Conservation (phyloP, 2,113 vertebrate species). For the Otis tarda region DNA sequence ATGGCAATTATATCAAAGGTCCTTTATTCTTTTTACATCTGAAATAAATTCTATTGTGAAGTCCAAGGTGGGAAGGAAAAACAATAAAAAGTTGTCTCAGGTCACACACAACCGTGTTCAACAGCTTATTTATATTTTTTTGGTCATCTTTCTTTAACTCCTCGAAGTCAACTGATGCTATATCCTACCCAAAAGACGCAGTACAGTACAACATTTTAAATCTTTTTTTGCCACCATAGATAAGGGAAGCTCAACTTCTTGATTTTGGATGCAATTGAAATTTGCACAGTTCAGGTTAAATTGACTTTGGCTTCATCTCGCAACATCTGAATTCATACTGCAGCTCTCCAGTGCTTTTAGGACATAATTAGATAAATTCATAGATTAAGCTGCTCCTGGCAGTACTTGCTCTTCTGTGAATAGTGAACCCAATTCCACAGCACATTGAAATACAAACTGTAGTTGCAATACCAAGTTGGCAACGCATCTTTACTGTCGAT, state of each 20-base stretch:
- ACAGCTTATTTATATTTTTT: neutral
- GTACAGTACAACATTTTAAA: neutral
- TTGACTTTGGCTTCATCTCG: conserved; percentile 66
- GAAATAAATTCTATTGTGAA: conserved; percentile 26
- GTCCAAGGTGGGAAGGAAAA: neutral
- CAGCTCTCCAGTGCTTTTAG: conserved; percentile 58
- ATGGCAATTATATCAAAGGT: conserved; percentile 34
- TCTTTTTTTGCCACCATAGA: neutral
- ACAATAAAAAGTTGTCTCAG: neutral
- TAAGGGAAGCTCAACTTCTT: neutral
- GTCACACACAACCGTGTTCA: neutral
- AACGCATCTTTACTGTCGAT: conserved; percentile 54
- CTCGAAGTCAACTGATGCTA: neutral
- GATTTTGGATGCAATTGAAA: conserved; percentile 28
- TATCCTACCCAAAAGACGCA: neutral
- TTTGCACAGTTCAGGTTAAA: conserved; percentile 61
- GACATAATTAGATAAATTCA: conserved; percentile 75
- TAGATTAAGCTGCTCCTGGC: conserved; percentile 72
- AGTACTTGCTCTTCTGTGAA: conserved; percentile 67
- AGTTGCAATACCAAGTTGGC: conserved; percentile 63
- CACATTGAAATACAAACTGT: conserved; percentile 67
- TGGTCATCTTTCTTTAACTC: neutral
- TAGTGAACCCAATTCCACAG: conserved; percentile 63
- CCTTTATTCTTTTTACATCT: conserved; percentile 4
- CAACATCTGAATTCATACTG: conserved; percentile 66